These are phyloP conservation scores for Perca fluviatilis DNA, from an alignment of 2,113 vertebrate species.

Conservation along the genomic window DNA sequence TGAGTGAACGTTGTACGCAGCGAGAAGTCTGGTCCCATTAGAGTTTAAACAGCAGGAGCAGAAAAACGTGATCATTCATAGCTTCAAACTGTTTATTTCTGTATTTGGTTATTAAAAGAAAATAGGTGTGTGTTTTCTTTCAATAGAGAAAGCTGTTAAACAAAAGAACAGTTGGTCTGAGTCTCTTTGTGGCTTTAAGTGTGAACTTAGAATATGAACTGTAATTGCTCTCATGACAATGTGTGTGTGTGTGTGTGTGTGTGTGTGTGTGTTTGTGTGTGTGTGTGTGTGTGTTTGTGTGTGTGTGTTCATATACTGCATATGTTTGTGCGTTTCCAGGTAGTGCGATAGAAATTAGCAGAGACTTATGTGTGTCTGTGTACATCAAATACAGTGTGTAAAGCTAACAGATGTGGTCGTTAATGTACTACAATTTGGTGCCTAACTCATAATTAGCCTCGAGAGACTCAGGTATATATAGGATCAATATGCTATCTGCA, in stretches of 20 bases:
- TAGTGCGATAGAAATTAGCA: slow-evolving; percentile 69
- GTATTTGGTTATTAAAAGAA: slow-evolving; percentile 52
- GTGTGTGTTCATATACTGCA: not conserved
- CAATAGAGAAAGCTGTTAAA: slow-evolving; percentile 51
- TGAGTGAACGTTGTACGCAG: slow-evolving; percentile 23
- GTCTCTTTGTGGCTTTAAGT: slow-evolving; percentile 76
- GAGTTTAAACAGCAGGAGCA: slow-evolving; percentile 49
- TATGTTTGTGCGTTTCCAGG: slow-evolving; percentile 29
- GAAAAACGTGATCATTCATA: slow-evolving; percentile 46
- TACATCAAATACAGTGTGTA: slow-evolving; percentile 46
- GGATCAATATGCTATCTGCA: slow-evolving; percentile 53
- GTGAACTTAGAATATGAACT: slow-evolving; percentile 68
- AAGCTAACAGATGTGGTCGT: slow-evolving; percentile 75
- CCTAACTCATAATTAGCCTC: slow-evolving; percentile 79
- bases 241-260: slow-evolving; percentile 34
- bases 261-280: slow-evolving; percentile 47
- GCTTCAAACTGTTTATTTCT: slow-evolving; percentile 47
- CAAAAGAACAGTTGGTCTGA: slow-evolving; percentile 77
- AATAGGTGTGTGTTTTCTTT: slow-evolving; percentile 38
- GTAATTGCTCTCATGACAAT: slow-evolving; percentile 47
- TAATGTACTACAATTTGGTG: slow-evolving; percentile 77
- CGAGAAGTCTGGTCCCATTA: slow-evolving; percentile 23
- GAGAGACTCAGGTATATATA: slow-evolving; percentile 65
- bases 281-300: slow-evolving; percentile 36
- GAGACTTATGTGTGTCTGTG: slow-evolving; percentile 45